Evolutionary conservation across 2,888 invertebrate genomes (phyloP), one percentile per base, ranked within the genome.

Genomic region (Andrena fulva): DNA sequence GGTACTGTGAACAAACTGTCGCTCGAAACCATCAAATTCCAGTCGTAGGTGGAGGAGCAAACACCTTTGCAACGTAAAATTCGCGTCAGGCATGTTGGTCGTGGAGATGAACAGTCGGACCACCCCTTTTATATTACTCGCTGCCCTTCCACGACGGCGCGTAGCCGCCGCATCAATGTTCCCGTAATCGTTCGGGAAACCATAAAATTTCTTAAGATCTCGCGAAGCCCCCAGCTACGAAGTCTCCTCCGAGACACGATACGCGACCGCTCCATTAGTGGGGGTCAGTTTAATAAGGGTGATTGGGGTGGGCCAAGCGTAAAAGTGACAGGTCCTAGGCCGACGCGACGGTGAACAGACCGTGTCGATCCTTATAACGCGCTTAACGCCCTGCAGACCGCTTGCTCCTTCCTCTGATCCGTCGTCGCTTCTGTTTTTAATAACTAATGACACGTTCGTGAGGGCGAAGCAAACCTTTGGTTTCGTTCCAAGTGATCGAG

Each of bases 321-420:
- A 70, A 54, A 72, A 70, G 54, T 42, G 73, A 73, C 63, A 68
- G 52, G 73, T 27, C n/a, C 16, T 31, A 16, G 31, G 31, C n/a
- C 78, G 52, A 52, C 52, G 54, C 35, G 78, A 76, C 73, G 72
- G 66, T 50, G 52, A 59, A 54, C 60, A 33, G 70, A 79, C 70
- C 59, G 69, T 64, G 62, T 50, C 68, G 60, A 76, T 71, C 62
- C 20, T 63, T 85, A 75, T 50, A 79, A 82, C 70, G 52, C 66
- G 78, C 73, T 85, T 70, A 85, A 77, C 72, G 70, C 64, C 62
- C 48, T 24, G 42, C 42, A 83, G 56, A n/a, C 29, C 76, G 20
- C 20, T 52, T 31, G 52, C 71, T 82, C 50, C 50, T 83, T 82
- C 74, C 72, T 78, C 63, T 82, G 78, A 85, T 78, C 67, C 73